Percentiles rank a stretch among this genome's conserved stretches.
Evolutionary conservation across 53 echinoderm and acorn worm genomes (phyloP).

Genomic region (Holothuria leucospilota): DNA sequence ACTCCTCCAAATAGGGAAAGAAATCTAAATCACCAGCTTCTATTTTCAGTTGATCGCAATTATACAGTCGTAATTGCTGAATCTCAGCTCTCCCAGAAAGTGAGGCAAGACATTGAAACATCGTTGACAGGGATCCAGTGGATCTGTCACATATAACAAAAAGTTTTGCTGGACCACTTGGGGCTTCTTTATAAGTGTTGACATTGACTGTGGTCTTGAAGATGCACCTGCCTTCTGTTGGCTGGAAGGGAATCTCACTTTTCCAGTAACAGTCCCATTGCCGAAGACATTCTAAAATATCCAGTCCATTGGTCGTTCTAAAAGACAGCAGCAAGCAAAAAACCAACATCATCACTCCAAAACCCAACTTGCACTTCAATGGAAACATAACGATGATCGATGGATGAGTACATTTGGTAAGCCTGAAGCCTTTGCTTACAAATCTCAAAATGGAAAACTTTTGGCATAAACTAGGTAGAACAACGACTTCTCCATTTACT

Average conservation of each 20-base stretch:
- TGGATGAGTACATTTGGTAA: too few species aligned
- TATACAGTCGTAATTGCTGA: neutral
- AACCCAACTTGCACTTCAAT: too few species aligned
- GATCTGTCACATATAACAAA: neutral
- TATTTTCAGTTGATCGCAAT: neutral
- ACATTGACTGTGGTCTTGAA: neutral
- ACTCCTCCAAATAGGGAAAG: neutral
- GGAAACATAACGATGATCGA: too few species aligned
- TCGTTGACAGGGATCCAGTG: neutral
- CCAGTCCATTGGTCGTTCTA: too few species aligned
- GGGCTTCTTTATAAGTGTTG: neutral
- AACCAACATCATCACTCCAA: too few species aligned
- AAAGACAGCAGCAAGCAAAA: too few species aligned
- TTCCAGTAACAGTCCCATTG: conserved; percentile 15
- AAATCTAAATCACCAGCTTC: neutral
- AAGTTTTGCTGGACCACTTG: neutral
- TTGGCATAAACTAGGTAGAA: too few species aligned
- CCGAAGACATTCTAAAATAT: too few species aligned
- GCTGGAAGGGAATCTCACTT: neutral
- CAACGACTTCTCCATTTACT: too few species aligned
- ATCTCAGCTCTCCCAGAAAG: neutral
- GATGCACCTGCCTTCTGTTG: neutral
- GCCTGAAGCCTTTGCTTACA: too few species aligned
- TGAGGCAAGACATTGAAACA: neutral
- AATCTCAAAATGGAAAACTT: too few species aligned